These are phyloP conservation scores for Hemicentrotus pulcherrimus DNA, from an alignment of 35 echinoderm and acorn worm species.

Conservation along the genomic window DNA sequence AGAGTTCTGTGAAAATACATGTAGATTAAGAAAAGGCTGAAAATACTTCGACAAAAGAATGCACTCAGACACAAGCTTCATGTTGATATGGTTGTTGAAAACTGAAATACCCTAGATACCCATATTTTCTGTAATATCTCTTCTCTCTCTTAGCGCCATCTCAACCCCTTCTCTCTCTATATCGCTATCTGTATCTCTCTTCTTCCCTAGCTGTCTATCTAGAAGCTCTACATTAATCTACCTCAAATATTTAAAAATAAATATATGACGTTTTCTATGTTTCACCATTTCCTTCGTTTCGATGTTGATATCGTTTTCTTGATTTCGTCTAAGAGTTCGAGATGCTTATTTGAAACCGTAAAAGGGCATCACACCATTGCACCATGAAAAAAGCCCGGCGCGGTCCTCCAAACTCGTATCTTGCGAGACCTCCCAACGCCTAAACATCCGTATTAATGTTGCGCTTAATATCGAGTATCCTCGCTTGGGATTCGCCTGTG, in stretches of 20 bases:
- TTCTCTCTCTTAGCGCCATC: neutral
- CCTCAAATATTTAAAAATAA: too few species aligned
- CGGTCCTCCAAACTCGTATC: neutral
- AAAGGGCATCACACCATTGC: neutral
- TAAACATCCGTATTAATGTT: conserved; percentile 41
- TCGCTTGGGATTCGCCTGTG: conserved; percentile 38
- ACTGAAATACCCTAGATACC: too few species aligned
- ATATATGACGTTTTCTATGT: too few species aligned
- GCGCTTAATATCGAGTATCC: neutral
- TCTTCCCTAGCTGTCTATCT: neutral
- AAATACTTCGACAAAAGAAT: too few species aligned
- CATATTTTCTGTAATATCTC: neutral
- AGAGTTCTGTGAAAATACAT: too few species aligned
- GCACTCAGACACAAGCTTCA: too few species aligned
- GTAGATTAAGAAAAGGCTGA: too few species aligned
- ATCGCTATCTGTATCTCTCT: neutral
- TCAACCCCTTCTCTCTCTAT: neutral
- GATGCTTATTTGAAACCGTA: neutral
- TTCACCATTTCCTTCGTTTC: too few species aligned
- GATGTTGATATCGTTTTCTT: too few species aligned
- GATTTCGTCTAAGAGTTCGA: neutral
- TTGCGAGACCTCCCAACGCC: neutral
- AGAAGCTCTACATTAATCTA: too few species aligned
- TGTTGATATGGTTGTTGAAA: too few species aligned
- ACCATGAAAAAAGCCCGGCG: neutral